Evolutionary conservation across 1,140 invertebrate genomes (phyloP).

Genomic region (Diploscapter pachys): DNA sequence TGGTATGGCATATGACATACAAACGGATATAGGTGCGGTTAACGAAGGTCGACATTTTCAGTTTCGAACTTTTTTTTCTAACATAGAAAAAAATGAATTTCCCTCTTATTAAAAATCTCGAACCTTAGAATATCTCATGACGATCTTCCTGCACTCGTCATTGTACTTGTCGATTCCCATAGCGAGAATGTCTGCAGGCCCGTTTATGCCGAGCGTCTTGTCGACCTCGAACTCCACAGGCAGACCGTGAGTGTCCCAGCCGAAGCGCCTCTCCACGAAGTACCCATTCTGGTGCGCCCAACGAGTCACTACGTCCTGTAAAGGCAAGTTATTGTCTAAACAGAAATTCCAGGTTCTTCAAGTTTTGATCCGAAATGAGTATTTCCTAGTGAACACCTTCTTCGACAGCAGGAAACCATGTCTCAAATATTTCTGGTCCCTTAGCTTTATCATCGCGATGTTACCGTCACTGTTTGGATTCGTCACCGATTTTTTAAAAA

Average conservation of each 20-base stretch:
- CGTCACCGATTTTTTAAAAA: no score
- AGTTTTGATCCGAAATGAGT: no score
- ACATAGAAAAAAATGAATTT: background rate
- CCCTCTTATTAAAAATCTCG: background rate
- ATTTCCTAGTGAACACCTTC: background rate
- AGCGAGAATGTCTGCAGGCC: conserved; percentile 90
- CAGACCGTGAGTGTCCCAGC: conserved; percentile 98
- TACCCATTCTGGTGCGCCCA: conserved; percentile 93
- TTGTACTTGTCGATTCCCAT: conserved; percentile 97
- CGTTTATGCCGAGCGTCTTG: conserved; percentile 84
- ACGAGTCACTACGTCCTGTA: conserved; percentile 91
- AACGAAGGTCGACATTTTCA: background rate
- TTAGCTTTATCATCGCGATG: no score
- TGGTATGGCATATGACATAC: background rate
- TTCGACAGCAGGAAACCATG: background rate
- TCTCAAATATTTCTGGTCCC: no score
- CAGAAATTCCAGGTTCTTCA: no score
- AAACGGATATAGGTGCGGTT: background rate
- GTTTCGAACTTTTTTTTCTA: background rate
- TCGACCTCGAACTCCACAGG: conserved; percentile 86
- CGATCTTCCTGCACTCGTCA: conserved; percentile 90
- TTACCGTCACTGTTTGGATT: no score
- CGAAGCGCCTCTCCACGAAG: conserved; percentile 93
- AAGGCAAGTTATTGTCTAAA: background rate
- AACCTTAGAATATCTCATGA: conserved; percentile 80